Conservation (phyloP, 2,113 vertebrate genomes). For the Centropus bengalensis region DNA sequence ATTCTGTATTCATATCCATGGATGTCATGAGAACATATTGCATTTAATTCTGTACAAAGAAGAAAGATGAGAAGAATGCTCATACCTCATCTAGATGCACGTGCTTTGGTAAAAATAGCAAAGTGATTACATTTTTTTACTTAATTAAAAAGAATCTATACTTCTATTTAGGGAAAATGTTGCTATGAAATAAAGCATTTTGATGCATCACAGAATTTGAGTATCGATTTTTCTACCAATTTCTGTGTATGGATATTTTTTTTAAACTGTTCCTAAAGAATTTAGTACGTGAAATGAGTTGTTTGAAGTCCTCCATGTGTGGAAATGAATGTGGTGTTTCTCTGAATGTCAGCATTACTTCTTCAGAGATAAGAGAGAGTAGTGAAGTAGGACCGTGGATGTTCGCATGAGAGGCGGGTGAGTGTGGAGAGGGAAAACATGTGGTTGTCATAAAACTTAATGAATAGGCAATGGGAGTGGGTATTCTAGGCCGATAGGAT, state of each 20-base stretch:
- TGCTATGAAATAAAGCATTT: not conserved
- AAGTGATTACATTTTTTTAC: not conserved
- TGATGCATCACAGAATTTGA: not conserved
- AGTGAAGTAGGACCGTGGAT: not conserved
- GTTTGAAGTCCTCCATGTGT: accelerated
- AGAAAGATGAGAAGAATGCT: not conserved
- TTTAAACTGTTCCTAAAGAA: not conserved
- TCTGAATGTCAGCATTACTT: not conserved
- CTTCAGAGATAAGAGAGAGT: not conserved
- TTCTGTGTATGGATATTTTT: not conserved
- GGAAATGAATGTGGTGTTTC: not conserved
- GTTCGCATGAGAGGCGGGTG: not conserved
- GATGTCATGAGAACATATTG: not conserved
- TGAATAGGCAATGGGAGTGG: not conserved
- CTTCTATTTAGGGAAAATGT: not conserved
- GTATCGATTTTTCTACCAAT: not conserved
- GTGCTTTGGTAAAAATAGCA: not conserved
- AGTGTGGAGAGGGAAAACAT: not conserved
- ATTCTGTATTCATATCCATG: not conserved
- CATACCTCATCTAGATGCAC: not conserved
- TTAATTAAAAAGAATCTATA: not conserved
- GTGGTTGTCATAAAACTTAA: not conserved
- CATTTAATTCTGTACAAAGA: not conserved
- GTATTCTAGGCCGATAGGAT: not conserved
- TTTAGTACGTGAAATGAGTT: not conserved